Conservation (phyloP, 1,140 invertebrate genomes). For the Tribolium madens region DNA sequence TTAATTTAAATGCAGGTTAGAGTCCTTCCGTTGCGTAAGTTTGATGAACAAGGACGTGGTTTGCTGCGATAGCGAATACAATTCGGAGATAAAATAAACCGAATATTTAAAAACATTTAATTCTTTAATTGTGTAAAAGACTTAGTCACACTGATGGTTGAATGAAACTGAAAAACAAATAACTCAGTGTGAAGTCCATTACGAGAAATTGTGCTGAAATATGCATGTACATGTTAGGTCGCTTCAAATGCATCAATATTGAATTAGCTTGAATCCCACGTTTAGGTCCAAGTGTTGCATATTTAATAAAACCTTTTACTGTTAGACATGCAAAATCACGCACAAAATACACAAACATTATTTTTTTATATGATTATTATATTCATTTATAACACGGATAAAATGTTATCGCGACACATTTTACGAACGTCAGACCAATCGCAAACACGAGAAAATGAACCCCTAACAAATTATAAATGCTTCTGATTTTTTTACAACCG, state of each 20-base stretch:
- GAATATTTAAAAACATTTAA: too few relatives aligned
- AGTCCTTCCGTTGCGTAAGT: too few relatives aligned
- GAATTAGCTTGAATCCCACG: conserved; percentile 35
- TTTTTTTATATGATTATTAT: conserved; percentile 26
- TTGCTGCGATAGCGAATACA: too few relatives aligned
- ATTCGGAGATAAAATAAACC: too few relatives aligned
- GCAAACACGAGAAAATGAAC: neutral
- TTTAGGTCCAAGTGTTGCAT: conserved; percentile 37
- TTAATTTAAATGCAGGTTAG: too few relatives aligned
- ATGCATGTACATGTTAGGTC: conserved; percentile 44
- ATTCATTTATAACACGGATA: conserved; percentile 7
- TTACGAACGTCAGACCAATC: neutral
- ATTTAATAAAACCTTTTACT: conserved; percentile 39
- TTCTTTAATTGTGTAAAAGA: neutral
- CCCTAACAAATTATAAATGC: conserved; percentile 11
- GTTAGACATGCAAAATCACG: conserved; percentile 39
- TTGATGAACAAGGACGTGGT: too few relatives aligned
- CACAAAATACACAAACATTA: conserved; percentile 39
- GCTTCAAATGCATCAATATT: conserved; percentile 40
- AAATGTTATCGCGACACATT: conserved; percentile 6
- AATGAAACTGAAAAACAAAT: conserved; percentile 30
- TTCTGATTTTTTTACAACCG: neutral
- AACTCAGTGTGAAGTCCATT: conserved; percentile 35
- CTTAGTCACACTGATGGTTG: neutral
- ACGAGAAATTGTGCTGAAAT: conserved; percentile 43